A percentile compares a stretch with the other conserved stretches of the same genome.
These are phyloP conservation scores for Perizoma flavofasciatum DNA, from an alignment of 2,888 invertebrate species.

Conservation along the genomic window DNA sequence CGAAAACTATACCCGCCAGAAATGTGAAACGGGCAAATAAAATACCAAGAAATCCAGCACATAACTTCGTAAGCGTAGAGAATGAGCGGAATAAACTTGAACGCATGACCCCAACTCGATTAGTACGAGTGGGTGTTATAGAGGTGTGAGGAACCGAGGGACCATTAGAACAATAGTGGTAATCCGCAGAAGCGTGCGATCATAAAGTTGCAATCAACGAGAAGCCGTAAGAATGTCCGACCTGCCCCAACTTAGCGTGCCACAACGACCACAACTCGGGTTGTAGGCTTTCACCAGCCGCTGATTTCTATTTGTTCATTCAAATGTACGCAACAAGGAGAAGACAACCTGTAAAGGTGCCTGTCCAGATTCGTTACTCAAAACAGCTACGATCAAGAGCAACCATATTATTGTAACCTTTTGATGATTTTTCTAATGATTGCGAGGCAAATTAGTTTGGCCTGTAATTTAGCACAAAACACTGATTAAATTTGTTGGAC, in stretches of 20 bases:
- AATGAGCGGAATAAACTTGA: slow-evolving; percentile 70
- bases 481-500: background rate
- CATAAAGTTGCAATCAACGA: slow-evolving; percentile 72
- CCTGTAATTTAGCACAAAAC: background rate
- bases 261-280: slow-evolving; percentile 41
- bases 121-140: slow-evolving; percentile 46
- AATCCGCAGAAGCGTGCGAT: slow-evolving; percentile 71
- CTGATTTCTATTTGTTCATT: slow-evolving; percentile 38
- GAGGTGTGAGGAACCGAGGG: slow-evolving; percentile 61
- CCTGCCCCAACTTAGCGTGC: slow-evolving; percentile 65
- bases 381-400: background rate
- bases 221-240: slow-evolving; percentile 65
- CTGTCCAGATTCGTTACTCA: slow-evolving; percentile 7
- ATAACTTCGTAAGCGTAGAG: slow-evolving; percentile 58
- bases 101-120: slow-evolving; percentile 66
- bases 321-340: slow-evolving; percentile 32
- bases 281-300: slow-evolving; percentile 48
- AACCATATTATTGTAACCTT: background rate
- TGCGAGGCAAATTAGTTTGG: no score
- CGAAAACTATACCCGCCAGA: slow-evolving; percentile 15
- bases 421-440: background rate
- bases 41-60: slow-evolving; percentile 45
- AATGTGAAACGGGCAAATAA: slow-evolving; percentile 31
- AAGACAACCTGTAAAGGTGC: slow-evolving; percentile 25
- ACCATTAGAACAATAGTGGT: slow-evolving; percentile 78